Conservation (phyloP, 2,113 vertebrate species). For the Tonatia bakeri region DNA sequence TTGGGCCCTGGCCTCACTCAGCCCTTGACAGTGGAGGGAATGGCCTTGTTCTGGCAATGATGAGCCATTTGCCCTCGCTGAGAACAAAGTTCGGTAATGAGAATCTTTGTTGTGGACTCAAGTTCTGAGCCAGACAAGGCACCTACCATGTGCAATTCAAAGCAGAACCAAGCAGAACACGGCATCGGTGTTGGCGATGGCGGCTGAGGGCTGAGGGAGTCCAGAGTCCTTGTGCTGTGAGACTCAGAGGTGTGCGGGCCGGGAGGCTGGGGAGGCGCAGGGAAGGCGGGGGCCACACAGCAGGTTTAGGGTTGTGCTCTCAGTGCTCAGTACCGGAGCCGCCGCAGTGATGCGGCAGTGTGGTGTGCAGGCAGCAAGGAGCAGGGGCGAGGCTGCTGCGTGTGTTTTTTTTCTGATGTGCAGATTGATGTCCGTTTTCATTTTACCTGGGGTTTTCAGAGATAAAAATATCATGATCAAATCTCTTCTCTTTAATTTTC, state of each 20-base stretch:
- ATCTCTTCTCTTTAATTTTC: neutral
- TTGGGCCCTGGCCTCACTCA: too few relatives aligned
- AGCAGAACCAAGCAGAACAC: too few relatives aligned
- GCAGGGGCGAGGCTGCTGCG: neutral
- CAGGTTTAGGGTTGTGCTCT: neutral
- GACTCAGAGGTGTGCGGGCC: fast-evolving
- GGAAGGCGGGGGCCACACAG: neutral
- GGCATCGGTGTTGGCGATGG: neutral
- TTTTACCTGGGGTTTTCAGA: neutral
- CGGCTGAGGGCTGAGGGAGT: neutral
- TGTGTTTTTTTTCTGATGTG: neutral
- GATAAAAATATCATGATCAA: neutral
- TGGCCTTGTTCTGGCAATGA: too few relatives aligned
- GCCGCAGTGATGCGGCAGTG: too few relatives aligned
- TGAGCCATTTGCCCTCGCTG: too few relatives aligned
- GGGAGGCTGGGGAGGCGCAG: neutral
- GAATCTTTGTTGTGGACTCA: too few relatives aligned
- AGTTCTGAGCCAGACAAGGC: too few relatives aligned
- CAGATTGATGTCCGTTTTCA: neutral
- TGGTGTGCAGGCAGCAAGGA: neutral
- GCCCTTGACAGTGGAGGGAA: too few relatives aligned
- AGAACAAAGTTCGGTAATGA: too few relatives aligned
- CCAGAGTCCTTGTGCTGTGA: neutral
- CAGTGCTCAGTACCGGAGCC: neutral
- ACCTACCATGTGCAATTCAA: too few relatives aligned